A percentile compares a stretch with the other conserved stretches of the same genome.
phyloP scores from a whole-genome alignment of 1,140 invertebrate genomes.

The Habropoda laboriosa region DNA sequence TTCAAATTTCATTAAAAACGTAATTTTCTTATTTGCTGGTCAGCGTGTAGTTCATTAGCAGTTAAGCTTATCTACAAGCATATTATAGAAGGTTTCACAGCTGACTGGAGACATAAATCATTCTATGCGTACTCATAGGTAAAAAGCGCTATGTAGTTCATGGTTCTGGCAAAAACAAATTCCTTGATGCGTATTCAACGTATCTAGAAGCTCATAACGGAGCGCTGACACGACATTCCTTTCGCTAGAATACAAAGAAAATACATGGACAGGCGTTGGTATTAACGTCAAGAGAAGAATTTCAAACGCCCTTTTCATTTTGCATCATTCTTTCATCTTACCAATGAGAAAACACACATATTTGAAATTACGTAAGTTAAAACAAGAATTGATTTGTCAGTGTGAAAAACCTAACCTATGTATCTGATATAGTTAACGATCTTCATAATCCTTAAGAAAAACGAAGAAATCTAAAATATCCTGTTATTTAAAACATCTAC shows the following conservation, averaged over 20 bases:
- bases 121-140: not conserved
- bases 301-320: not conserved
- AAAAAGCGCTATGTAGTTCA: conserved; percentile 22
- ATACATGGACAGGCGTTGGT: not conserved
- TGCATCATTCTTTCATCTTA: not conserved
- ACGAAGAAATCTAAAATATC: not conserved
- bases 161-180: conserved; percentile 12
- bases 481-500: no score
- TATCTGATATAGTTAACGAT: not conserved
- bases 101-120: not conserved
- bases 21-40: not conserved
- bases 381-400: not conserved
- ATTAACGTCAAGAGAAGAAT: conserved; percentile 14
- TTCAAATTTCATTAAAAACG: not conserved
- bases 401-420: not conserved
- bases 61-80: not conserved
- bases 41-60: not conserved
- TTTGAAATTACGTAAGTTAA: not conserved
- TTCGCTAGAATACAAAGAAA: conserved; percentile 28
- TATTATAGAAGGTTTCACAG: not conserved
- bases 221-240: conserved; percentile 14
- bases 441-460: not conserved
- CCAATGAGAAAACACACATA: not conserved
- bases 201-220: conserved; percentile 34
- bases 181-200: conserved; percentile 13